Percentiles rank a stretch among this genome's conserved stretches.
Evolutionary conservation across 2,797 vertebrate genomes (phyloP).

Genomic region (Rhinichthys osculus): DNA sequence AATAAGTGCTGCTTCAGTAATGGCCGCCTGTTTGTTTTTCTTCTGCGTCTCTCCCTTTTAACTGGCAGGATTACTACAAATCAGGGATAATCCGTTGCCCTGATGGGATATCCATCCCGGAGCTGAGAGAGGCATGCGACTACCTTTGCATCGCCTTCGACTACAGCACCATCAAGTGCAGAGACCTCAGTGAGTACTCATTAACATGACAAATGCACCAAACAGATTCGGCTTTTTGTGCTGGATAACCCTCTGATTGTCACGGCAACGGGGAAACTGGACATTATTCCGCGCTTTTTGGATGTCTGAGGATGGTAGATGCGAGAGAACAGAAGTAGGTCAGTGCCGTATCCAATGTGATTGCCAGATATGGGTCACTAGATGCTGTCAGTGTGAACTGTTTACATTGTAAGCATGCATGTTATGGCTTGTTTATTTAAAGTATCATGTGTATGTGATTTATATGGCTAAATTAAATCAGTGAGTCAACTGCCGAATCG

Average conservation of each 20-base stretch:
- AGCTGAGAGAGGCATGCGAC: conserved; percentile 97
- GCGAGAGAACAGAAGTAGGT: conserved; percentile 50
- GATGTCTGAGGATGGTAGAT: conserved; percentile 20
- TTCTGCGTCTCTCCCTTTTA: conserved; percentile 59
- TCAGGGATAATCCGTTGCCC: conserved; percentile 98
- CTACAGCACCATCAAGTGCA: conserved; percentile 98
- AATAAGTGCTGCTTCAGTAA: conserved; percentile 72
- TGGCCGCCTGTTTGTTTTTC: conserved; percentile 76
- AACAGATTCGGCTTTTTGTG: neutral
- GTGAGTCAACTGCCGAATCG: neutral
- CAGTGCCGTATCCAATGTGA: conserved; percentile 38
- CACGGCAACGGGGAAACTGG: neutral
- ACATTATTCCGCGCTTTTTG: neutral
- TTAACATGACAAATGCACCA: conserved; percentile 16
- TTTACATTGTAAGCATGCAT: neutral
- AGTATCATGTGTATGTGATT: neutral
- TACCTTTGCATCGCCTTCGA: conserved; percentile 99
- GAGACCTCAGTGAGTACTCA: conserved; percentile 97
- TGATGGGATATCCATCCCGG: conserved; percentile 97
- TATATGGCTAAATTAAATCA: neutral
- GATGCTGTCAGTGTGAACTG: neutral
- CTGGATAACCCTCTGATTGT: conserved; percentile 13
- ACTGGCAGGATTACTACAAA: conserved; percentile 98
- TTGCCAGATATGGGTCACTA: conserved; percentile 32
- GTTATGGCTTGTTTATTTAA: neutral